phyloP scores from a whole-genome alignment of 2,888 invertebrate genomes.

The Lingula anatina region DNA sequence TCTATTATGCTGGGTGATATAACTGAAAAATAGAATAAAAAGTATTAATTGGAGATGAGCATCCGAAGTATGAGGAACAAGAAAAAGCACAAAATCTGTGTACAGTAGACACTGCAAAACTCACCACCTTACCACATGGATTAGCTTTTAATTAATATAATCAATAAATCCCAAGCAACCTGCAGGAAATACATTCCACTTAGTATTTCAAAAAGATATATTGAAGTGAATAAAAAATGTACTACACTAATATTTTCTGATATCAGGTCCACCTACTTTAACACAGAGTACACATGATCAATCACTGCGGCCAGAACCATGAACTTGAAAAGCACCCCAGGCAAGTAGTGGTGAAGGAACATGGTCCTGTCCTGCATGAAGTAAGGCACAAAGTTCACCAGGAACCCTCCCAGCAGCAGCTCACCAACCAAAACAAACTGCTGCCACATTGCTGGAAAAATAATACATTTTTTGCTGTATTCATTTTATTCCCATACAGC shows the following conservation, averaged over 20 bases:
- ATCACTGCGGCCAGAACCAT: slow-evolving; percentile 58
- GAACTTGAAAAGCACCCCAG: slow-evolving; percentile 83
- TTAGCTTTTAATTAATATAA: neutral
- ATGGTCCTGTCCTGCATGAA: slow-evolving; percentile 85
- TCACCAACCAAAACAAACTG: slow-evolving; percentile 50
- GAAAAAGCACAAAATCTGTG: neutral
- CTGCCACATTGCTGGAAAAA: slow-evolving; percentile 29
- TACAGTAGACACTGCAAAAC: neutral
- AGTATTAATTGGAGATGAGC: too few relatives aligned
- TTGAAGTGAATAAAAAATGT: too few relatives aligned
- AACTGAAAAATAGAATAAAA: slow-evolving; percentile 16
- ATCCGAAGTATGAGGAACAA: neutral
- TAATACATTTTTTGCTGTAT: neutral
- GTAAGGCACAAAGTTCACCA: slow-evolving; percentile 83
- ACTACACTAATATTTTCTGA: neutral
- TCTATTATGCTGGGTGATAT: slow-evolving; percentile 15
- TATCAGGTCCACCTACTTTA: slow-evolving; percentile 19
- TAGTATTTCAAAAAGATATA: too few relatives aligned
- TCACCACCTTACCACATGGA: neutral
- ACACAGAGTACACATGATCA: slow-evolving; percentile 36
- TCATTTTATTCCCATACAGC: too few relatives aligned
- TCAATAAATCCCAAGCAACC: neutral
- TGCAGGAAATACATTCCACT: neutral
- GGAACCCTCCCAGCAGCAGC: slow-evolving; percentile 75
- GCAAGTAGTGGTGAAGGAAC: slow-evolving; percentile 90